These are phyloP conservation scores for Leucophora obtusa DNA, from an alignment of 2,888 invertebrate genomes.

Conservation along the genomic window DNA sequence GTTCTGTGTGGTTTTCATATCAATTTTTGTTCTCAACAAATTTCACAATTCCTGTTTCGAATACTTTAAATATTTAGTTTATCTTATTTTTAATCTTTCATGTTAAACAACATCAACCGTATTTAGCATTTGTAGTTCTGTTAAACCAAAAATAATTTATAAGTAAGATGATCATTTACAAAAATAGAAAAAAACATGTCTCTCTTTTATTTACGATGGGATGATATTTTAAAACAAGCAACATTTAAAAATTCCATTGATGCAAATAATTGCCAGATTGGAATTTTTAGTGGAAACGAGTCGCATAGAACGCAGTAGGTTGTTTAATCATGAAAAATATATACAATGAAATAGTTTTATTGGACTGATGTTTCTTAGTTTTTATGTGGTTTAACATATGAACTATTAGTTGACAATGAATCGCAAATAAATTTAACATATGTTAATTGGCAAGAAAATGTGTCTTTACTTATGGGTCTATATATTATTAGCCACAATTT, in stretches of 20 bases:
- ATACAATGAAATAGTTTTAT: slow-evolving; percentile 26
- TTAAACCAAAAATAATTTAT: slow-evolving; percentile 53
- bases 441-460: slow-evolving; percentile 40
- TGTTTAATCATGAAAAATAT: not conserved
- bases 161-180: slow-evolving; percentile 33
- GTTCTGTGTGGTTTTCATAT: slow-evolving; percentile 55
- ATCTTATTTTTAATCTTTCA: slow-evolving; percentile 44
- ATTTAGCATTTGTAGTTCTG: slow-evolving; percentile 42
- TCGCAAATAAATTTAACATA: slow-evolving; percentile 47
- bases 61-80: slow-evolving; percentile 57
- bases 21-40: slow-evolving; percentile 37
- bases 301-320: slow-evolving; percentile 1
- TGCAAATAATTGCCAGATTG: slow-evolving; percentile 57
- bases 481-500: not conserved
- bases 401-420: slow-evolving; percentile 49
- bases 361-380: not conserved
- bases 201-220: slow-evolving; percentile 1
- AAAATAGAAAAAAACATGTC: slow-evolving; percentile 41
- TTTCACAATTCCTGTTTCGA: slow-evolving; percentile 38
- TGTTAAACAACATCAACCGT: slow-evolving; percentile 30
- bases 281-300: slow-evolving; percentile 42
- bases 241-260: slow-evolving; percentile 45
- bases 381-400: slow-evolving; percentile 42
- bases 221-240: slow-evolving; percentile 19
- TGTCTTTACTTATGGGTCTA: not conserved